Evolutionary conservation across 1,140 invertebrate species (phyloP), one percentile per base, ranked within the genome.

Genomic region (Cydia splendana): DNA sequence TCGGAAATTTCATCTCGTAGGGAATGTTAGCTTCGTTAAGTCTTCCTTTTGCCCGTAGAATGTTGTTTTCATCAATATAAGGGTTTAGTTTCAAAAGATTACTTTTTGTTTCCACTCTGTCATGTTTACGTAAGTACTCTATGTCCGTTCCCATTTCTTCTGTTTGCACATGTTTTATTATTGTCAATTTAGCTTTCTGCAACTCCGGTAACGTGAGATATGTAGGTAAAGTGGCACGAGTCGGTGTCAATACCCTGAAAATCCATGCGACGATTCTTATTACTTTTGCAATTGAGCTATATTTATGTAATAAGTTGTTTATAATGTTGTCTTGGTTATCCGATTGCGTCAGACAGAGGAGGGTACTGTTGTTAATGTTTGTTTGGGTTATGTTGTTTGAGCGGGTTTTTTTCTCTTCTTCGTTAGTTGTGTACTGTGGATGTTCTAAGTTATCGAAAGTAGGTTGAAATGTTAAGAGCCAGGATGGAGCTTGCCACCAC

Each of bases 31-130:
- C 71, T 2, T 75, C 24, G 7, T 13, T 30, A 0, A 83, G 73
- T 3, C 83, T 48, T 12, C 82, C 84, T 28, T 84, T 82, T 4
- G 83, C 76, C 80, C 88, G 34, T 0, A 83, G n/a, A 2, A 82
- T 1, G 0, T 76, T 74, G 0, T 78, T 10, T 5, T 65, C 9
- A 13, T 80, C 80, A 2, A 77, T 12, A 7, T 74, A 73, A 2
- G 82, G 78, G 3, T 62, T 79, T 38, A 76, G 18, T 30, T 28
- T 76, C 10, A 2, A 24, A 2, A 67, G 15, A 7, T 57, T 53
- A 28, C 69, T 77, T 57, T 77, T 53, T 62, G 4, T 38, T 6
- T 15, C 2, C 10, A 77, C 5, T 45, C 30, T 62, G 10, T 65
- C n/a, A 10, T 65, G 3, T 45, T 77, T 62, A 5, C 9, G 20